Conservation (phyloP, 1,140 invertebrate species). For the Drosophila nigrodunni region DNA sequence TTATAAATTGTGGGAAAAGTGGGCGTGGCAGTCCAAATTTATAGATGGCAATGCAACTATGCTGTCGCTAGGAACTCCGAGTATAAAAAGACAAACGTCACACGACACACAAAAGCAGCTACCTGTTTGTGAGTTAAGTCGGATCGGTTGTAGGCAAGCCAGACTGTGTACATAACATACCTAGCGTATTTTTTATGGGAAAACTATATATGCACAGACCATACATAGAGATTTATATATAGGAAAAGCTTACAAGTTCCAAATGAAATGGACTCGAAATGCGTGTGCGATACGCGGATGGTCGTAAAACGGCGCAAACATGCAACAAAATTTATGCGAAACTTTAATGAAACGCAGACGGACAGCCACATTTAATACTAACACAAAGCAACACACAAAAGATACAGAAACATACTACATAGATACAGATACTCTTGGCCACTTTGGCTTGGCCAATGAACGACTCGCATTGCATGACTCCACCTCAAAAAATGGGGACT, state of each 20-base stretch:
- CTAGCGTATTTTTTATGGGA: constrained; percentile 28
- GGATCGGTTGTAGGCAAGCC: constrained; percentile 1
- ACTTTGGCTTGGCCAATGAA: constrained; percentile 58
- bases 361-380: not conserved
- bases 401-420: not conserved
- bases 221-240: constrained; percentile 40
- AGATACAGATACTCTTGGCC: not conserved
- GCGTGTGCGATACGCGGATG: constrained; percentile 69
- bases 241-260: constrained; percentile 54
- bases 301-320: constrained; percentile 67
- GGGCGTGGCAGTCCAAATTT: too few relatives aligned
- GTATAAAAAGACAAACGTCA: constrained; percentile 55
- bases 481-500: constrained; percentile 75
- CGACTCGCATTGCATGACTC: constrained; percentile 58
- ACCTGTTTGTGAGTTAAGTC: constrained; percentile 31
- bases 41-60: too few relatives aligned
- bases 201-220: constrained; percentile 28
- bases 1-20: too few relatives aligned
- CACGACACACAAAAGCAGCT: constrained; percentile 35
- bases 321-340: constrained; percentile 83
- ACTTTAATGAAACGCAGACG: constrained; percentile 70
- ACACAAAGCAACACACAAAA: constrained; percentile 14
- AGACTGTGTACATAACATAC: constrained; percentile 11
- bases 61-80: too few relatives aligned
- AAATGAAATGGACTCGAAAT: constrained; percentile 78